phyloP scores from a whole-genome alignment of 2,797 vertebrate species.

The Hypotaenidia okinawae region DNA sequence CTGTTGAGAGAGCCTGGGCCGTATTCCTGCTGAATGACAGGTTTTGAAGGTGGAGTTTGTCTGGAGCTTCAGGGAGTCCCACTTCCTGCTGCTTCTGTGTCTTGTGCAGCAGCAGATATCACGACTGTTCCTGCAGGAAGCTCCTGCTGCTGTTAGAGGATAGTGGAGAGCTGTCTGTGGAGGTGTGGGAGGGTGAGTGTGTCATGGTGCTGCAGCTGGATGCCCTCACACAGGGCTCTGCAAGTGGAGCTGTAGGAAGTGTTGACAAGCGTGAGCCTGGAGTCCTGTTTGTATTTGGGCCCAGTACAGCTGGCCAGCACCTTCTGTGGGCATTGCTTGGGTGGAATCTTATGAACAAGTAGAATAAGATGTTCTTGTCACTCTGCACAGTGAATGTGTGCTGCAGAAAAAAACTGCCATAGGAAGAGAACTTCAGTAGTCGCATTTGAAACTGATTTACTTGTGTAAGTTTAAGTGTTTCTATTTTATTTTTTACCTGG shows the following conservation, averaged over 20 bases:
- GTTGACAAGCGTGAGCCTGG: background rate
- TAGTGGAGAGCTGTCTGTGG: background rate
- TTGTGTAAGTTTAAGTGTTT: background rate
- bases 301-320: background rate
- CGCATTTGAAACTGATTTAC: background rate
- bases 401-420: background rate
- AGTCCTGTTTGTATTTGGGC: background rate
- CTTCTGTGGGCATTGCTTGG: background rate
- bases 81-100: background rate
- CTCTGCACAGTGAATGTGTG: background rate
- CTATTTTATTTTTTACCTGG: background rate
- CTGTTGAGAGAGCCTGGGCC: background rate
- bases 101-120: background rate
- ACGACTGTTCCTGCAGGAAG: background rate
- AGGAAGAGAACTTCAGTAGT: background rate
- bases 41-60: background rate
- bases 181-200: background rate
- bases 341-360: background rate
- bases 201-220: background rate
- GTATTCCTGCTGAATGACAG: background rate
- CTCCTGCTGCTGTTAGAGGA: background rate
- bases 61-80: background rate
- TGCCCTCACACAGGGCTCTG: background rate
- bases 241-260: background rate
- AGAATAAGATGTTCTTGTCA: background rate